Evolutionary conservation across 2,888 invertebrate species (phyloP).

Genomic region (Erebia ligea): DNA sequence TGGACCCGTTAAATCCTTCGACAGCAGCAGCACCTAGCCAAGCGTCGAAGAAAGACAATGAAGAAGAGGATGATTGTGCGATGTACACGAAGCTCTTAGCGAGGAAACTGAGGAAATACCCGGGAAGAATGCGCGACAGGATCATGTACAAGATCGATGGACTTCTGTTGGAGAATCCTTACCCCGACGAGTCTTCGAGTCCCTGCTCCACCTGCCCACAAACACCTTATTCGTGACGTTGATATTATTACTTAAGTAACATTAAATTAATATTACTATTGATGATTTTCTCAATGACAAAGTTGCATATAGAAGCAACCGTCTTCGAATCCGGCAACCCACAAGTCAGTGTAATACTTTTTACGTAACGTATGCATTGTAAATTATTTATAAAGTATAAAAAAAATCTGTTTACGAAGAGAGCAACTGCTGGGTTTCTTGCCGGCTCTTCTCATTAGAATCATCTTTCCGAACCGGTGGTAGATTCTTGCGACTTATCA

Average conservation of each 20-base stretch:
- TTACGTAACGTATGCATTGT: too few species aligned
- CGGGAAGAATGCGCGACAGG: neutral
- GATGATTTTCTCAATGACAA: too few species aligned
- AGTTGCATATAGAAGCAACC: too few species aligned
- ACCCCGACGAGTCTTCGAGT: neutral
- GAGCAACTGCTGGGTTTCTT: too few species aligned
- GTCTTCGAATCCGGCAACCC: too few species aligned
- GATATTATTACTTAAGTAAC: neutral
- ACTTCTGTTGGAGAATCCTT: neutral
- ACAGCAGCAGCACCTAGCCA: neutral
- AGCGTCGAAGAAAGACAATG: neutral
- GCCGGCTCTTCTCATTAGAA: too few species aligned
- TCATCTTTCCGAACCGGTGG: too few species aligned
- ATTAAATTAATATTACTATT: neutral
- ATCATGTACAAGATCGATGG: conserved; percentile 3
- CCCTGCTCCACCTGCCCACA: neutral
- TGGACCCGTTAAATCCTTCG: neutral
- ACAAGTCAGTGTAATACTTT: too few species aligned
- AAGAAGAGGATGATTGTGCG: neutral
- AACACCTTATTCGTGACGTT: neutral
- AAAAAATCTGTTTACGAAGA: too few species aligned
- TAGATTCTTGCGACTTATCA: too few species aligned
- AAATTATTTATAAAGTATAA: too few species aligned
- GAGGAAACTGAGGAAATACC: neutral
- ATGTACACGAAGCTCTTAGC: neutral